phyloP scores from a whole-genome alignment of 2,113 vertebrate species.

The Gallinago undulata region DNA sequence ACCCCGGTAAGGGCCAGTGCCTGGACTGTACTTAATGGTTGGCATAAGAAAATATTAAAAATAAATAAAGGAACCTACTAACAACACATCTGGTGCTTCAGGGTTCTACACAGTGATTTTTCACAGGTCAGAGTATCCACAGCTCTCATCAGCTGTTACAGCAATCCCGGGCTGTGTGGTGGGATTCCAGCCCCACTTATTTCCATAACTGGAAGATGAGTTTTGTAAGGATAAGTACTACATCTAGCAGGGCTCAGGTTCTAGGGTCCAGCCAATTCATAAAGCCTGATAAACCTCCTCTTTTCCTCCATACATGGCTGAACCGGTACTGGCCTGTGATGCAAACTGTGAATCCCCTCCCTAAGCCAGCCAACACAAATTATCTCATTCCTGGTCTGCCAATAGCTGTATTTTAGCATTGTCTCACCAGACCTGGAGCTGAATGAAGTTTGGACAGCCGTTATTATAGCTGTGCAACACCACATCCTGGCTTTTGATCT shows the following conservation, averaged over 20 bases:
- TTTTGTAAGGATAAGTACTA: not conserved
- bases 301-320: not conserved
- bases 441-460: not conserved
- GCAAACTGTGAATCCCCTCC: not conserved
- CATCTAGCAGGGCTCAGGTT: not conserved
- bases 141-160: not conserved
- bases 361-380: slow-evolving; percentile 23
- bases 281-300: slow-evolving; percentile 18
- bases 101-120: not conserved
- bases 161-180: not conserved
- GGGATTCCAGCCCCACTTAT: not conserved
- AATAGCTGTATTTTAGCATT: not conserved
- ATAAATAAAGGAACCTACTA: not conserved
- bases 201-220: not conserved
- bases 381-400: not conserved
- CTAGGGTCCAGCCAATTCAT: not conserved
- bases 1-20: not conserved
- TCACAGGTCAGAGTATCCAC: accelerated
- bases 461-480: slow-evolving; percentile 11
- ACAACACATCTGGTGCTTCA: not conserved
- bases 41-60: not conserved
- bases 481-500: slow-evolving; percentile 61
- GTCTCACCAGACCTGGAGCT: slow-evolving; percentile 43
- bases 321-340: not conserved
- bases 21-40: accelerated